Evolutionary conservation across 1,140 invertebrate genomes (phyloP).

Genomic region (Drosophila asahinai): DNA sequence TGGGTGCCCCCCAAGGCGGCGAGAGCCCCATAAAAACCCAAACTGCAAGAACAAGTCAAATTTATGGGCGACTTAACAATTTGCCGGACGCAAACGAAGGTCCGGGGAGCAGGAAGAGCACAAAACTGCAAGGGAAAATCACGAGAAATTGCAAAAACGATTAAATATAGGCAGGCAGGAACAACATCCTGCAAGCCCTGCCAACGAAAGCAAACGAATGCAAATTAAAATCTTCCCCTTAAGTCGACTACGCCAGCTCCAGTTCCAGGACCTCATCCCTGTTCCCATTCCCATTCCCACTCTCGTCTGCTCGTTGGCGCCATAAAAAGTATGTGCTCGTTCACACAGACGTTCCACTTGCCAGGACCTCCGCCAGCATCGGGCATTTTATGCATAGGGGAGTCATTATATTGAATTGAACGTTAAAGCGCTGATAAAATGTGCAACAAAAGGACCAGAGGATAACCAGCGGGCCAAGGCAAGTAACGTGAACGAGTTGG

Average conservation of each 20-base stretch:
- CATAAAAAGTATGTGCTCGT: slow-evolving; percentile 70
- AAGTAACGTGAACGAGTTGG: slow-evolving; percentile 35
- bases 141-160: slow-evolving; percentile 77
- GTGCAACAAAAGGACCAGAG: slow-evolving; percentile 72
- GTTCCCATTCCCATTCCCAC: too few species aligned
- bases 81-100: slow-evolving; percentile 41
- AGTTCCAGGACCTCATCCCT: slow-evolving; percentile 17
- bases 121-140: slow-evolving; percentile 69
- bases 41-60: slow-evolving; percentile 74
- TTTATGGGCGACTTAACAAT: slow-evolving; percentile 84
- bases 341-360: slow-evolving; percentile 63
- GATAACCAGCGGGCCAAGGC: slow-evolving; percentile 29
- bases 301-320: slow-evolving; percentile 47
- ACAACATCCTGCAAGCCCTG: slow-evolving; percentile 43
- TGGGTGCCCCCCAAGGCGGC: slow-evolving; percentile 47
- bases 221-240: slow-evolving; percentile 82
- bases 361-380: slow-evolving; percentile 32
- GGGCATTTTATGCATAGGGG: slow-evolving; percentile 79
- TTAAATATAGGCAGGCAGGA: slow-evolving; percentile 74
- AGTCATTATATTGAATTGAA: slow-evolving; percentile 84
- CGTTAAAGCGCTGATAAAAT: slow-evolving; percentile 83
- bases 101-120: slow-evolving; percentile 21
- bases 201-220: slow-evolving; percentile 82
- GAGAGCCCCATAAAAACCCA: slow-evolving; percentile 33
- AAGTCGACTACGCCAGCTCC: slow-evolving; percentile 49